Percentiles rank a stretch among this genome's conserved stretches.
Evolutionary conservation across 1,140 invertebrate genomes (phyloP).

Genomic region (Spodoptera frugiperda): DNA sequence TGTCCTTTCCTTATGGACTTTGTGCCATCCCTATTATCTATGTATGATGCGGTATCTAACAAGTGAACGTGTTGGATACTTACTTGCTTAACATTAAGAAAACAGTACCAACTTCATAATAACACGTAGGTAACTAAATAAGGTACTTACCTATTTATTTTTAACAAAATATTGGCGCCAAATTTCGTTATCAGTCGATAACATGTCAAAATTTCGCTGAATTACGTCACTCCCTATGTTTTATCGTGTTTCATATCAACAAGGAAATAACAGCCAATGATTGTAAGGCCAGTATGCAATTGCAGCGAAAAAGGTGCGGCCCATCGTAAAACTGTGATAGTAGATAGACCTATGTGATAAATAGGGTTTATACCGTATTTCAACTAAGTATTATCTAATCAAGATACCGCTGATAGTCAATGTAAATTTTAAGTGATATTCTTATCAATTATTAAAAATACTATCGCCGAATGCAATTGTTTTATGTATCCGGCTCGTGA

Average conservation of each 20-base stretch:
- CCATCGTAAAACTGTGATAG: constrained; percentile 13
- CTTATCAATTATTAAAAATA: constrained; percentile 22
- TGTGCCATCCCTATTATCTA: too few relatives aligned
- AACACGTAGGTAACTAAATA: too few relatives aligned
- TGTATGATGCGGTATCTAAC: too few relatives aligned
- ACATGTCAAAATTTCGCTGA: constrained; percentile 21
- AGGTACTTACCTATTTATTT: too few relatives aligned
- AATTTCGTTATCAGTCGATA: background rate
- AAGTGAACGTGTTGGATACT: too few relatives aligned
- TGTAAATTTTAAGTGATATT: constrained; percentile 5
- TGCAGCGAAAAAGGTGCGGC: constrained; percentile 25
- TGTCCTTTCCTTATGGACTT: too few relatives aligned
- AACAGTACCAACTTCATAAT: too few relatives aligned
- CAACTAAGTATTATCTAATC: constrained; percentile 30
- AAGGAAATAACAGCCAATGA: constrained; percentile 19
- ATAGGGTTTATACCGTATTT: constrained; percentile 11
- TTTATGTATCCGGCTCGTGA: background rate
- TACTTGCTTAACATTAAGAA: too few relatives aligned
- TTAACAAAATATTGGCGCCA: background rate
- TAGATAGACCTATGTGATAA: too few relatives aligned
- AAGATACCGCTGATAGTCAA: constrained; percentile 3
- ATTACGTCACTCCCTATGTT: background rate
- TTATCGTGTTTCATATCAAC: constrained; percentile 7
- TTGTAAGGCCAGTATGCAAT: constrained; percentile 17
- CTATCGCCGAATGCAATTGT: constrained; percentile 19